These are phyloP conservation scores for Cydia strobilella DNA, from an alignment of 1,140 invertebrate species.

Conservation along the genomic window DNA sequence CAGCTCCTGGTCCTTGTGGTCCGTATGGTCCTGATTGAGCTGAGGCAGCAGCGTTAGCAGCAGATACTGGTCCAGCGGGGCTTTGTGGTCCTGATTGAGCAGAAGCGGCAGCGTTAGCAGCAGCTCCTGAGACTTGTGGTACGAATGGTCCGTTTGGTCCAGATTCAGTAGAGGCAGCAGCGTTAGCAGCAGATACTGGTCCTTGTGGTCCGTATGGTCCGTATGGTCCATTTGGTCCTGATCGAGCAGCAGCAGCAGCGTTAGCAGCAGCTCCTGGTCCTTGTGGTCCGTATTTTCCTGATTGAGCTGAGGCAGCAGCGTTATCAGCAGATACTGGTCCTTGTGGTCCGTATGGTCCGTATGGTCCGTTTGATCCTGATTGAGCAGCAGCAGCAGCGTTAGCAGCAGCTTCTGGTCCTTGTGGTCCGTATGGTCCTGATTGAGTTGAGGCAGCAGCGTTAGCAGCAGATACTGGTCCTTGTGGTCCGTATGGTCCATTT, in stretches of 20 bases:
- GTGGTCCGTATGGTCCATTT: constrained; percentile 3
- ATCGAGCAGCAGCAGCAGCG: background rate
- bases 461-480: background rate
- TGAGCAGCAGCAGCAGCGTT: background rate
- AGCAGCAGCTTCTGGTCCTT: background rate
- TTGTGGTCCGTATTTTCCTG: constrained; percentile 25
- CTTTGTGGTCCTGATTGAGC: background rate
- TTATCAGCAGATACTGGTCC: constrained; percentile 22
- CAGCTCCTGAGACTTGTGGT: constrained; percentile 16
- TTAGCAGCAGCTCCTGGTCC: constrained; percentile 5
- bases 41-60: background rate
- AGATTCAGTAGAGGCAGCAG: background rate
- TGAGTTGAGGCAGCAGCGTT: background rate
- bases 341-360: constrained; percentile 1
- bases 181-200: background rate
- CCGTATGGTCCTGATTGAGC: constrained; percentile 9
- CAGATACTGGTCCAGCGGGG: background rate
- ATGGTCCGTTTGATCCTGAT: background rate
- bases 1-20: constrained; percentile 25
- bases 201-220: constrained; percentile 26
- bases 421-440: constrained; percentile 5
- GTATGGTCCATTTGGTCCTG: background rate
- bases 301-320: constrained; percentile 4
- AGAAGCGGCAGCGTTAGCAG: background rate
- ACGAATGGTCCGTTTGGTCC: constrained; percentile 28